Percentiles rank a stretch among this genome's conserved stretches.
These are phyloP conservation scores for Catalaphyllia jardinei DNA, from an alignment of 64 coral and sea anemone species.

Conservation along the genomic window DNA sequence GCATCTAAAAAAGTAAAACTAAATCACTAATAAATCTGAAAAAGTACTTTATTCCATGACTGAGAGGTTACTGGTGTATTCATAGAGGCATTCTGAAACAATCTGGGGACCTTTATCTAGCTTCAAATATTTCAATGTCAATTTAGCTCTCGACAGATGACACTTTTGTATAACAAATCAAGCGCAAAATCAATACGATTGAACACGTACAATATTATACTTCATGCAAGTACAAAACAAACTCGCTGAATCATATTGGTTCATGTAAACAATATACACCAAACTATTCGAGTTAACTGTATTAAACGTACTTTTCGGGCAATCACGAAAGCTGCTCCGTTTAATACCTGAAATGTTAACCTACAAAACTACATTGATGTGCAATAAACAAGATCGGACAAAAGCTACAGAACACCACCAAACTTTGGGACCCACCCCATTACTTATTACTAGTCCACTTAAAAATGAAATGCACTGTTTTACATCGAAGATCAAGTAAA, in stretches of 20 bases:
- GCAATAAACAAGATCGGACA: neutral
- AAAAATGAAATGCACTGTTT: too few relatives aligned
- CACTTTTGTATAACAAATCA: slow-evolving; percentile 13
- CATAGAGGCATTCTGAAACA: neutral
- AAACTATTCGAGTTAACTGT: neutral
- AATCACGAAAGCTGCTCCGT: slow-evolving; percentile 1
- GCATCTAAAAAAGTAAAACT: too few relatives aligned
- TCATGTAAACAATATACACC: neutral
- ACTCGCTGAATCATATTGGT: slow-evolving; percentile 28
- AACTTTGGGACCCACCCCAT: slow-evolving; percentile 5
- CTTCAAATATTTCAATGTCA: slow-evolving; percentile 1
- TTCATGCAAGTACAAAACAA: neutral
- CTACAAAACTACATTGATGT: neutral
- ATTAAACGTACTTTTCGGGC: neutral
- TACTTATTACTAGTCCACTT: neutral
- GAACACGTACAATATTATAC: slow-evolving; percentile 3
- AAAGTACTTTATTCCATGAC: too few relatives aligned
- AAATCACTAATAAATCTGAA: too few relatives aligned
- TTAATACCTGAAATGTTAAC: neutral
- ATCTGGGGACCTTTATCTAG: neutral
- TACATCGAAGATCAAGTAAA: neutral
- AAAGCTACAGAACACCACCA: neutral
- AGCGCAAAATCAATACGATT: slow-evolving; percentile 6
- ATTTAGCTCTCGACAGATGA: neutral
- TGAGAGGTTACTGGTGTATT: too few relatives aligned